Evolutionary conservation across 2,888 invertebrate genomes (phyloP), one percentile per base, ranked within the genome.

Genomic region (Electrophaes corylata): DNA sequence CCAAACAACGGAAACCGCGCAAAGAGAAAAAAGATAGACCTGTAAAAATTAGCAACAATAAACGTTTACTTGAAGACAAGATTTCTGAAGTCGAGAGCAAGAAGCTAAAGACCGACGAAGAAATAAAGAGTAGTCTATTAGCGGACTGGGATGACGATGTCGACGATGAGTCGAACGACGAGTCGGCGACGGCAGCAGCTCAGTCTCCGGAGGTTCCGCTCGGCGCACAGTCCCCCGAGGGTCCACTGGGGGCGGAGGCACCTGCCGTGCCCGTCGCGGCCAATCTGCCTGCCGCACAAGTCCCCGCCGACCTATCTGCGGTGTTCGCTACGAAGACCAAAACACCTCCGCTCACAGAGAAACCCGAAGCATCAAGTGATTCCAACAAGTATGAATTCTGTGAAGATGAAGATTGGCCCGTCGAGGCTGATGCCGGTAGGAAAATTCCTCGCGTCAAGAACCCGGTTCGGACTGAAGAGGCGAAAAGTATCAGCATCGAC

Each of bases 331-430:
- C 81, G 61, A 84, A 80, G 65, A 35, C 71, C 0, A 78, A 79
- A 26, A 78, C 75, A 44, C 60, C 70, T 37, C 66, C 73, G 11
- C 39, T 66, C 26, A 65, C 69, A 43, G 89, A 88, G 71, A 83
- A 92, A 81, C 81, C 92, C 65, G 85, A 92, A 68, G 82, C 90
- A 14, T 82, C 88, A 0, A 88, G 84, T 66, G 88, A 94, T 50
- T 95, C 95, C 0, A 96, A 96, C 0, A 96, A 96, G 77, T 96
- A 96, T 76, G 96, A 96, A 79, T 96, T 96, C 77, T 94, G 95
- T 66, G 95, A 96, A 62, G 95, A 96, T 66, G 94, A 95, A 75
- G 93, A 92, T 71, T 91, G 93, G 89, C 90, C 92, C 10, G 85
- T 92, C 55, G 92, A 93, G 71, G 85, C 87, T 18, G 92, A 90